Evolutionary conservation across 2,888 invertebrate genomes (phyloP), one percentile per base, ranked within the genome.

Genomic region (Cephus sareptanus): DNA sequence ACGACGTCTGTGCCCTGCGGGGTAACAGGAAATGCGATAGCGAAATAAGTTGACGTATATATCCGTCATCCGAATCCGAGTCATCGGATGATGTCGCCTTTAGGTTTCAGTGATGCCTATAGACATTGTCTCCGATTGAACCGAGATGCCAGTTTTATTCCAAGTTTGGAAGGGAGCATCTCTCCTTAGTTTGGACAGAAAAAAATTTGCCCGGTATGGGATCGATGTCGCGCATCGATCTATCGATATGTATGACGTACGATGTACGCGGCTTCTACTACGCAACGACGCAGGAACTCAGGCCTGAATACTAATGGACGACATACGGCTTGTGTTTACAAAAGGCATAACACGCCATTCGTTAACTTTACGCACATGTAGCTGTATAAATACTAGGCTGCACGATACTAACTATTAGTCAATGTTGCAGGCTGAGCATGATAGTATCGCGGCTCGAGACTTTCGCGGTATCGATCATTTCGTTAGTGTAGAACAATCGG

Each of bases 261-360:
- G 40, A 56, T 56, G 6, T 56, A 23, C 23, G 40, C 23, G 40
- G 23, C 40, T 56, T 56, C 40, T 40, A 4, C 40, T 56, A 23
- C 40, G 40, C 40, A 56, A 9, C 40, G 23, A 56, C 40, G 40
- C 15, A 56, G 40, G 23, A 23, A 56, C 23, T 23, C 40, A 6
- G 40, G 23, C 15, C 40, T 56, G 40, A 74, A 75, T 77, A 70
- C 77, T 34, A 77, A 77, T 77, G 75, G 33, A 34, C 70, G 56
- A 77, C 77, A 77, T 70, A 75, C 77, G 77, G 70, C 70, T 30
- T 40, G 75, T 77, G 77, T 77, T 77, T 77, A 70, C 75, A 75
- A 37, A 77, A 77, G 74, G 70, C 70, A 56, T 56, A 56, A 56
- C 40, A 56, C 23, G 40, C 23, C 40, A 56, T 56, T 56, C 40